These are phyloP conservation scores for Sphaeridia pumilis DNA, from an alignment of 2,888 invertebrate species.

Conservation along the genomic window DNA sequence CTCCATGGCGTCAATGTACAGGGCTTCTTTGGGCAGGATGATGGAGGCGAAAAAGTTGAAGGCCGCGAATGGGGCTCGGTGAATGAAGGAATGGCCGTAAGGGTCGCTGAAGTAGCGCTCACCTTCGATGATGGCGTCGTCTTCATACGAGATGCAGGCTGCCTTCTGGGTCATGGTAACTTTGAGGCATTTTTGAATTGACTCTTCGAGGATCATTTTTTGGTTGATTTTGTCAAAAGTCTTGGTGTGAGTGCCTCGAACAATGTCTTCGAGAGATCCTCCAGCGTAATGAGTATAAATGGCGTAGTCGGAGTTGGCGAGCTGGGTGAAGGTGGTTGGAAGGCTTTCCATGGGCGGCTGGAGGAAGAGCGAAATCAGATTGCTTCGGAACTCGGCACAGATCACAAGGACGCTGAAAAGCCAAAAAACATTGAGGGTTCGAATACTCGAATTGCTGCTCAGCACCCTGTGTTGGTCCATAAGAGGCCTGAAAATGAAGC, in stretches of 20 bases:
- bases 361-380: slow-evolving; percentile 11
- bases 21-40: slow-evolving; percentile 10
- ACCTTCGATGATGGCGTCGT: slow-evolving; percentile 10
- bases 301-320: slow-evolving; percentile 19
- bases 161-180: slow-evolving; percentile 1
- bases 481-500: slow-evolving; percentile 1
- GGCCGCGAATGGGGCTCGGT: slow-evolving; percentile 5
- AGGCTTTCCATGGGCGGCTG: slow-evolving; percentile 17
- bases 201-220: slow-evolving; percentile 6
- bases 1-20: slow-evolving; percentile 15
- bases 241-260: slow-evolving; percentile 2
- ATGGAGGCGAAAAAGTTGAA: slow-evolving; percentile 11
- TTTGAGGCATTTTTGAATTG: slow-evolving; percentile 2
- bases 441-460: background rate
- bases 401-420: slow-evolving; percentile 8
- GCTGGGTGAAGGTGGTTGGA: slow-evolving; percentile 21
- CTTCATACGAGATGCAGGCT: slow-evolving; percentile 14
- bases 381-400: slow-evolving; percentile 10
- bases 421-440: slow-evolving; percentile 7
- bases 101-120: slow-evolving; percentile 7
- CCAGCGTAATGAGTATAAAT: slow-evolving; percentile 23
- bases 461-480: slow-evolving; percentile 2
- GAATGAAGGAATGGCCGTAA: slow-evolving; percentile 7
- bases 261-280: slow-evolving; percentile 15
- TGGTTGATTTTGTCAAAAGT: slow-evolving; percentile 9